phyloP scores from a whole-genome alignment of 2,888 invertebrate genomes.

The Portevinia maculata region DNA sequence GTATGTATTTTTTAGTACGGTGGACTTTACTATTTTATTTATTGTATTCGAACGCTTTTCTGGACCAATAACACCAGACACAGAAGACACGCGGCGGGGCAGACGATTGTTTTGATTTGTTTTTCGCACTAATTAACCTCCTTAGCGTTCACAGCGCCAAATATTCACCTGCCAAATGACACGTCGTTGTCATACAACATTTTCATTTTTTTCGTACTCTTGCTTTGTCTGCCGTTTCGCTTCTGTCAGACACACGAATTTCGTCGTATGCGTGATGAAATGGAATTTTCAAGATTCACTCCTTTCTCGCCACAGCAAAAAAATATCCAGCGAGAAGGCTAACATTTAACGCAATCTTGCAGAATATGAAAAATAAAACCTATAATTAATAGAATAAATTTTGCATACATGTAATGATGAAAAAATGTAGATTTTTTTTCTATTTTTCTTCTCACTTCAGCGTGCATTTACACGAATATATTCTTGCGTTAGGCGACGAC shows the following conservation, averaged over 20 bases:
- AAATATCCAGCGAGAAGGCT: conserved; percentile 28
- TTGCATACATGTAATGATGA: conserved; percentile 69
- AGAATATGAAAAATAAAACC: conserved; percentile 49
- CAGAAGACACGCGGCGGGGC: conserved; percentile 54
- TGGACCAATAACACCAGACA: conserved; percentile 39
- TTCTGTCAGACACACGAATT: conserved; percentile 57
- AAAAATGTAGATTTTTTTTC: conserved; percentile 65
- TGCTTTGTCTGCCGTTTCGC: conserved; percentile 38
- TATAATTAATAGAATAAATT: conserved; percentile 65
- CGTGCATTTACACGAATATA: conserved; percentile 67
- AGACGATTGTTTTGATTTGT: conserved; percentile 46
- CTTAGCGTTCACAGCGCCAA: conserved; percentile 57
- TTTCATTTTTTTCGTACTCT: conserved; percentile 14
- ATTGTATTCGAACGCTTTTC: conserved; percentile 13
- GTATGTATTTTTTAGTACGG: conserved; percentile 5
- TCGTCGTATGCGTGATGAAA: conserved; percentile 51
- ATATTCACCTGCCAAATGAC: conserved; percentile 42
- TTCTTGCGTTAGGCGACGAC: conserved; percentile 59
- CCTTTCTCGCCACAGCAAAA: conserved; percentile 48
- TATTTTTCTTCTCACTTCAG: conserved; percentile 62
- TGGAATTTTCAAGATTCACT: conserved; percentile 40
- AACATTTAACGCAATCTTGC: conserved; percentile 57
- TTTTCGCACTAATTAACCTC: conserved; percentile 33
- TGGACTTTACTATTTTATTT: conserved; percentile 20
- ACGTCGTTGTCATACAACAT: conserved; percentile 45